Percentiles rank a stretch among this genome's conserved stretches.
Evolutionary conservation across 2,888 invertebrate species (phyloP).

Genomic region (Oscheius sp.): DNA sequence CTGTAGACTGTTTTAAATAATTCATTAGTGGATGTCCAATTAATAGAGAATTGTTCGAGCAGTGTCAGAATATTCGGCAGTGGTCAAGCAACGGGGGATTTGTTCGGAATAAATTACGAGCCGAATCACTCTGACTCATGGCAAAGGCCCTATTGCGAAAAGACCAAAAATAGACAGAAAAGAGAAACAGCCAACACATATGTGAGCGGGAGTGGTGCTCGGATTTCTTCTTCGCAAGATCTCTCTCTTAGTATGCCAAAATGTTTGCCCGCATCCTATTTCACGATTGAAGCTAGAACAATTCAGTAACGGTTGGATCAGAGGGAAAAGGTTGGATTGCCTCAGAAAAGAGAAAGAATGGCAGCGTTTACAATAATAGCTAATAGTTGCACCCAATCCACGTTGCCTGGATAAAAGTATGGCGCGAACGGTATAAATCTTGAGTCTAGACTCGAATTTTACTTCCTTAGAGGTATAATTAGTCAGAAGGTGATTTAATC

Average conservation of each 20-base stretch:
- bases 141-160: neutral
- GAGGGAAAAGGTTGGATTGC: constrained; percentile 22
- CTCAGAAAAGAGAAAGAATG: constrained; percentile 15
- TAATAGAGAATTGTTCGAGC: neutral
- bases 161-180: neutral
- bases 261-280: constrained; percentile 36
- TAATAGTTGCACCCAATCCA: neutral
- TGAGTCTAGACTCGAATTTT: constrained; percentile 4
- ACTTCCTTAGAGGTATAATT: constrained; percentile 3
- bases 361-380: constrained; percentile 16
- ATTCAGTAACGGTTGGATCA: constrained; percentile 13
- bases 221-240: constrained; percentile 19
- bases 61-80: constrained; percentile 14
- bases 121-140: constrained; percentile 17
- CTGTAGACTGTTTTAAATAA: constrained; percentile 2
- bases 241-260: constrained; percentile 28
- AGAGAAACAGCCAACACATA: constrained; percentile 20
- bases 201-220: constrained; percentile 16
- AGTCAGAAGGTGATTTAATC: neutral
- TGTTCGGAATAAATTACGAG: constrained; percentile 33
- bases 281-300: constrained; percentile 26
- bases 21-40: constrained; percentile 16
- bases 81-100: constrained; percentile 25
- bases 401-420: constrained; percentile 3
- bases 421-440: constrained; percentile 21